Base-by-base conservation (phyloP, 2,113 vertebrate species). In the Anhinga anhinga region DNA sequence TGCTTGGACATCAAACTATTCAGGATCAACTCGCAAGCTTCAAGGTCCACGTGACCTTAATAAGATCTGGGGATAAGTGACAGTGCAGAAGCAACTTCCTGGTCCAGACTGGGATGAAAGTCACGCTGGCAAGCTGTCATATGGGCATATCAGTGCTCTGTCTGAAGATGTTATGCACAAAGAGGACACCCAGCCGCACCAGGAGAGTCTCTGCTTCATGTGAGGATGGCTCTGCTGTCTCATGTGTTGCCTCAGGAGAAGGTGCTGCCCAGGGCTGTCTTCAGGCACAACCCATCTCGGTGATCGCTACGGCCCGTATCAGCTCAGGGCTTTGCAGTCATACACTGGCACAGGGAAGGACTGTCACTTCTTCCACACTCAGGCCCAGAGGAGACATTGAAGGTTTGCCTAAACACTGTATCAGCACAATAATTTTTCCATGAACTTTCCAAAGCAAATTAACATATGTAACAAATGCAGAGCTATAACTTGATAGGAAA, bases 221-320 rank as follows among this genome's bases (percentile, higher is more conserved):
- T 70, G 62, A 67, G 65, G 56, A 55, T 59, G 52, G 58, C 45
- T 92, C 13, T 6, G 82, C 88, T 86, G 55, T 17, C 30, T 3
- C 73, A 38, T 71, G 56, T 11, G 0, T 15, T 88, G 93, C 82
- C 82, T 38, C 74, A 62, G 93, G 93, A 94, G 86, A 63, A 88
- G 81, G 50, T 10, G n/a, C 86, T 90, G 96, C 96, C 73, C 80
- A 56, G 65, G 69, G 95, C 91, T 96, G 86, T n/a, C 93, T 72
- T 93, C 84, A 62, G 92, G 95, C 93, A 93, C 38, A 79, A 5
- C 13, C 82, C 53, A 30, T 55, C 73, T 73, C 1, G 0, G 45
- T 82, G 76, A 93, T 56, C 95, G 47, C 62, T 3, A 1, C 5
- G 69, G 73, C 53, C 58, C 45, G 32, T 56, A 23, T 20, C 49